Conservation (phyloP, 2,797 vertebrate species). For the Myotis vivesi region DNA sequence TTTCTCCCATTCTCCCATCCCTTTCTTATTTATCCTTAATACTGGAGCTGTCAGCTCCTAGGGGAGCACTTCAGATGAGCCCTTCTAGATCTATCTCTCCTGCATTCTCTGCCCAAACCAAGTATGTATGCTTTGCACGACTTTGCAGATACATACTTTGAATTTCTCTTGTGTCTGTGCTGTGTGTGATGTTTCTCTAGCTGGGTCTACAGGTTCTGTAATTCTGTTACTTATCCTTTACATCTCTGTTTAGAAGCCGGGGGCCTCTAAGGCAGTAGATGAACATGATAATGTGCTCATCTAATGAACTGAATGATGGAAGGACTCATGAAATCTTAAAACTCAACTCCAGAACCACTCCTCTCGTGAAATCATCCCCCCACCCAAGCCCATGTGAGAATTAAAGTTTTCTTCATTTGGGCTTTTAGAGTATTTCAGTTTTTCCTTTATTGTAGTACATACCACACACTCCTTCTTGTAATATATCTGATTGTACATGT, state of each 20-base stretch:
- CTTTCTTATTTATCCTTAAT: not conserved
- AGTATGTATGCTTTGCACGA: fast-evolving
- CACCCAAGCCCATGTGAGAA: not conserved
- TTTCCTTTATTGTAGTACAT: not conserved
- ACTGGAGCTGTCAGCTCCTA: not conserved
- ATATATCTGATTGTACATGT: not conserved
- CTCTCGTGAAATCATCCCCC: not conserved
- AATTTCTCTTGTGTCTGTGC: not conserved
- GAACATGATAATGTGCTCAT: not conserved
- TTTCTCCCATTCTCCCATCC: not conserved
- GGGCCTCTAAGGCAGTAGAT: not conserved
- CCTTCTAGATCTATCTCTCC: not conserved
- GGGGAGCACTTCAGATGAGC: not conserved
- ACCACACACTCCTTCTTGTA: fast-evolving
- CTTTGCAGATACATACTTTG: not conserved
- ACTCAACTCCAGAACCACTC: not conserved
- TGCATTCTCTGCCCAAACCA: not conserved
- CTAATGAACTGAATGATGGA: not conserved
- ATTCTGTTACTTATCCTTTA: not conserved
- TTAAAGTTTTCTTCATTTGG: not conserved
- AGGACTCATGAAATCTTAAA: not conserved
- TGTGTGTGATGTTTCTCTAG: not conserved
- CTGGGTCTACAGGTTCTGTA: not conserved
- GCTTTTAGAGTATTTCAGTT: not conserved
- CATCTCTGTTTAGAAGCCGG: not conserved